Conservation (phyloP, 2,888 invertebrate genomes). For the Nephrocerus scutellatus region DNA sequence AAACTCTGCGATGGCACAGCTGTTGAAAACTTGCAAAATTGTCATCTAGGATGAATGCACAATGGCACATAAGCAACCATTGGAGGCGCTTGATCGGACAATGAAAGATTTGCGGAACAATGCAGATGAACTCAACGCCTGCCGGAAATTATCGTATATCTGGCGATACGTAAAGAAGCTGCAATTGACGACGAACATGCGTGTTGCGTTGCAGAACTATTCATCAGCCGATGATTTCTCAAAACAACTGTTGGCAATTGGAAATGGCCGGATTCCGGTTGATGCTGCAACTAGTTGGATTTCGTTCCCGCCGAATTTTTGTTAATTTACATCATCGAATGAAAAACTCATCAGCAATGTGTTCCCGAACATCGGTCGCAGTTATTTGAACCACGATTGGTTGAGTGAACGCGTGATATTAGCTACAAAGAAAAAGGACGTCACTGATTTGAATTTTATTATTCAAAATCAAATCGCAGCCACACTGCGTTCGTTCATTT, state of each 20-base stretch:
- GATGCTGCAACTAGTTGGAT: slow-evolving; percentile 22
- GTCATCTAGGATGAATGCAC: too few relatives aligned
- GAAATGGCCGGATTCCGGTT: slow-evolving; percentile 25
- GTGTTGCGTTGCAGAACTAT: slow-evolving; percentile 19
- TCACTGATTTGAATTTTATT: slow-evolving; percentile 5
- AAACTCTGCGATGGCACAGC: too few relatives aligned
- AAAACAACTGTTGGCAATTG: slow-evolving; percentile 18
- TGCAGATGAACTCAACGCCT: too few relatives aligned
- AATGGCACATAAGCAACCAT: too few relatives aligned
- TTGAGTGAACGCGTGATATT: slow-evolving; percentile 6
- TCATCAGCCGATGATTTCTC: slow-evolving; percentile 13
- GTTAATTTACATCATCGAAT: slow-evolving; percentile 11
- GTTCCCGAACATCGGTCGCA: slow-evolving; percentile 7
- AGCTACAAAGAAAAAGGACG: slow-evolving; percentile 8
- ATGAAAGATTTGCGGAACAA: too few relatives aligned
- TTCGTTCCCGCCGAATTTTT: slow-evolving; percentile 21
- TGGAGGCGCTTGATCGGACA: too few relatives aligned
- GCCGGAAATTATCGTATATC: too few relatives aligned
- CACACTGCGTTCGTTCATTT: neutral
- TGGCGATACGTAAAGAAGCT: too few relatives aligned
- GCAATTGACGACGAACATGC: slow-evolving; percentile 18
- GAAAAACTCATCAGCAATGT: slow-evolving; percentile 11
- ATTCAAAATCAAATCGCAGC: slow-evolving; percentile 8
- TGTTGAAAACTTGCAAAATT: too few relatives aligned
- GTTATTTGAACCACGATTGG: slow-evolving; percentile 10